These are phyloP conservation scores for Nebria brevicollis DNA, from an alignment of 2,888 invertebrate species.

Conservation along the genomic window DNA sequence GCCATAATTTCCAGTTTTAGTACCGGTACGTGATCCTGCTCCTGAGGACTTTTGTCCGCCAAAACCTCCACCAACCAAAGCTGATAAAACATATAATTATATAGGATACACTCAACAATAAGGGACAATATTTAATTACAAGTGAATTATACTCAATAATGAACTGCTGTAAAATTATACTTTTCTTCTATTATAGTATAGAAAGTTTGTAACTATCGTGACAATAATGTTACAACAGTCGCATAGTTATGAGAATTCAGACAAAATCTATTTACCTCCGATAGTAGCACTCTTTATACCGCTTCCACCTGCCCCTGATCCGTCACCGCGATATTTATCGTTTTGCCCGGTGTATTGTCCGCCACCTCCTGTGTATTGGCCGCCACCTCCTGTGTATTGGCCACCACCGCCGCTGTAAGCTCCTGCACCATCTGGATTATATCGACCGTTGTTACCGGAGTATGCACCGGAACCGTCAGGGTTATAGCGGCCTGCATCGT, in stretches of 20 bases:
- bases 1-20: conserved; percentile 10
- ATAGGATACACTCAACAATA: too few species aligned
- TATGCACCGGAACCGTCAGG: conserved; percentile 66
- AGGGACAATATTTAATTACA: too few species aligned
- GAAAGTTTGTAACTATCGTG: too few species aligned
- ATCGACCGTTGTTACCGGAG: conserved; percentile 64
- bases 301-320: conserved; percentile 42
- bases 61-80: too few species aligned
- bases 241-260: too few species aligned
- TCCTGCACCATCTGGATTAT: conserved; percentile 59
- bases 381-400: conserved; percentile 59
- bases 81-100: too few species aligned
- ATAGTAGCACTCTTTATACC: conserved; percentile 43
- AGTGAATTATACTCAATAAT: too few species aligned
- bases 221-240: too few species aligned
- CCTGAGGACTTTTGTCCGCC: neutral
- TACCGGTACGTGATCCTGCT: neutral
- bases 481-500: conserved; percentile 64
- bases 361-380: conserved; percentile 59
- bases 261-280: conserved; percentile 26
- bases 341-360: conserved; percentile 51
- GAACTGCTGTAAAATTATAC: too few species aligned
- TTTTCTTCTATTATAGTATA: too few species aligned
- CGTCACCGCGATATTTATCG: conserved; percentile 37
- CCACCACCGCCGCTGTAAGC: conserved; percentile 64